phyloP scores from a whole-genome alignment of 2,113 vertebrate species.

The Indicator maculatus region DNA sequence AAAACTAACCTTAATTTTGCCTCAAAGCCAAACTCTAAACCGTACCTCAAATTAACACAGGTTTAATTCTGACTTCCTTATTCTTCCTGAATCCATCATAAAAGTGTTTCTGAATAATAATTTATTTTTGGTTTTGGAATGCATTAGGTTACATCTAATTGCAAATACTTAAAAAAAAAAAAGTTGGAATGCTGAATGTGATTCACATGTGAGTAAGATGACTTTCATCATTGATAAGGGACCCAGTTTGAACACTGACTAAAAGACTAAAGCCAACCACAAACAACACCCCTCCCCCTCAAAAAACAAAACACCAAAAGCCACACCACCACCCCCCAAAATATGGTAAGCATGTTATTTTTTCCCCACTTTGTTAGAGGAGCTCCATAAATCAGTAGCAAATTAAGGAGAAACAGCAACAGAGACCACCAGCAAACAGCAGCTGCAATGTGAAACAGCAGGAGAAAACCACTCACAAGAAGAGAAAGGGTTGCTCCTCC shows the following conservation, averaged over 20 bases:
- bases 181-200: neutral
- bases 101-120: neutral
- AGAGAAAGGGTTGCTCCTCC: neutral
- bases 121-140: neutral
- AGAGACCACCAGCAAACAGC: conserved; percentile 56
- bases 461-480: conserved; percentile 7
- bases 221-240: neutral
- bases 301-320: neutral
- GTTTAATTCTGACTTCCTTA: neutral
- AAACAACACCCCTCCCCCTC: too few relatives aligned
- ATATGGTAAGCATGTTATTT: neutral
- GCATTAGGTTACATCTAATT: neutral
- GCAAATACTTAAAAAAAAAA: neutral
- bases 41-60: neutral
- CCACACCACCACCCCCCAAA: neutral
- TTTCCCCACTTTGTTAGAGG: neutral
- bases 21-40: neutral
- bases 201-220: neutral
- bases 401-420: neutral
- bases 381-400: neutral
- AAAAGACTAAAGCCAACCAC: neutral
- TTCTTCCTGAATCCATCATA: neutral
- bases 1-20: neutral
- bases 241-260: neutral
- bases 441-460: conserved; percentile 51